These are phyloP conservation scores for Andrena chrysosceles DNA, from an alignment of 2,888 invertebrate genomes.

Conservation along the genomic window DNA sequence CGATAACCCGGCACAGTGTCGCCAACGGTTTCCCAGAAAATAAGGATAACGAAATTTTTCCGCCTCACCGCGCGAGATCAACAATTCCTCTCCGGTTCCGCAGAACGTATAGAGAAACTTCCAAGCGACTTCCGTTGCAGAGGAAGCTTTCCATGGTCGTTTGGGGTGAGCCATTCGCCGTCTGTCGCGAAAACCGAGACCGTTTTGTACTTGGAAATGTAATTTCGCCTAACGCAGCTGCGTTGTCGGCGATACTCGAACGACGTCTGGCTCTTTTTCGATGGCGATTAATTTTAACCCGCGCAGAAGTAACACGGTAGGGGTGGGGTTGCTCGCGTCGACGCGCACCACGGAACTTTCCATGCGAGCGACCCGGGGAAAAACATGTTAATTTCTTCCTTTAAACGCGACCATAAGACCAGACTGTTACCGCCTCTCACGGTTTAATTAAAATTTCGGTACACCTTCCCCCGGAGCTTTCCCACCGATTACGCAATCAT, in stretches of 20 bases:
- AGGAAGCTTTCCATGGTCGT: neutral
- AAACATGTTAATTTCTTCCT: slow-evolving; percentile 37
- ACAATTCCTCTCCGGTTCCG: too few relatives aligned
- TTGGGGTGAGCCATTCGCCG: neutral
- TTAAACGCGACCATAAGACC: slow-evolving; percentile 15
- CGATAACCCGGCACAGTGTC: too few relatives aligned
- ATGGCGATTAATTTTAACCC: slow-evolving; percentile 43
- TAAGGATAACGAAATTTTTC: too few relatives aligned
- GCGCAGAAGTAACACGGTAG: neutral
- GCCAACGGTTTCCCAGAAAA: too few relatives aligned
- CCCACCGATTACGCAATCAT: neutral
- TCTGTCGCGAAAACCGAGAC: neutral
- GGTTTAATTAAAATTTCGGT: slow-evolving; percentile 50
- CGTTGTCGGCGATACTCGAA: neutral
- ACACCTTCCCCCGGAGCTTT: neutral
- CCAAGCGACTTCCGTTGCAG: neutral
- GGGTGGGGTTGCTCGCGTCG: neutral
- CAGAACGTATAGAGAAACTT: neutral
- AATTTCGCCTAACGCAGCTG: slow-evolving; percentile 32
- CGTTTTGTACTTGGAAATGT: slow-evolving; percentile 49
- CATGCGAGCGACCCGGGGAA: slow-evolving; percentile 23
- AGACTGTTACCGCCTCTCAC: neutral
- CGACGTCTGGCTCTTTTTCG: slow-evolving; percentile 1
- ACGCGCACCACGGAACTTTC: slow-evolving; percentile 28
- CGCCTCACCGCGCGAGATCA: too few relatives aligned